Base-by-base conservation (phyloP, 2,888 invertebrate genomes). In the Trachelus stipa region DNA sequence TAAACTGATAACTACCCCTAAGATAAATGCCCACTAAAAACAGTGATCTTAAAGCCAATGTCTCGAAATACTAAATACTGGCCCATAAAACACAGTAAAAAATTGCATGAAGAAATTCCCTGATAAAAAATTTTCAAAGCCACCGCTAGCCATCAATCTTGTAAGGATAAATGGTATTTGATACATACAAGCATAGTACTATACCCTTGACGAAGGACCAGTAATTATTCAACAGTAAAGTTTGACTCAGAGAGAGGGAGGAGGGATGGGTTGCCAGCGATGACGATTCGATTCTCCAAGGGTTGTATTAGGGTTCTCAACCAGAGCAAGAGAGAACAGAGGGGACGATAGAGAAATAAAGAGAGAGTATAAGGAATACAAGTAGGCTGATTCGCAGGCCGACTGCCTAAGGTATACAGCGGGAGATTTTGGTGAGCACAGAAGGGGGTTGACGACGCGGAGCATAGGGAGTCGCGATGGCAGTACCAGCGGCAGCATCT, bases 141-240 rank as follows among this genome's bases (percentile, higher is more conserved):
- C 6, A 56, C 40, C 40, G 23, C 40, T 56, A 56, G 23, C 23
- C 40, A 1, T 23, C 23, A 56, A 56, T 56, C 40, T 23, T 6
- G 23, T 23, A 56, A 23, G 23, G 40, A 56, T 23, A 56, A 56
- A 56, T 56, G 23, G 6, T 56, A 23, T 56, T 56, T 56, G 23
- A 23, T 56, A 69, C 68, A 75, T 77, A 79, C 74, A 77, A 56
- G 23, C 9, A 9, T 23, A 56, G 78, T 79, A 76, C 79, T 81
- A 82, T 84, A 84, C 82, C 79, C 80, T 84, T 86, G 86, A 84
- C 84, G 85, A 85, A 83, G 83, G 83, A 82, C 80, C 82, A 85
- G 84, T 84, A 85, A 86, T 86, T 85, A 86, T 85, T 85, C 84
- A 82, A 82, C 78, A 82, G 85, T 83, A 84, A 84, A 84, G 85